Base-by-base conservation (phyloP, 2,797 vertebrate genomes). In the Eremophila alpestris region DNA sequence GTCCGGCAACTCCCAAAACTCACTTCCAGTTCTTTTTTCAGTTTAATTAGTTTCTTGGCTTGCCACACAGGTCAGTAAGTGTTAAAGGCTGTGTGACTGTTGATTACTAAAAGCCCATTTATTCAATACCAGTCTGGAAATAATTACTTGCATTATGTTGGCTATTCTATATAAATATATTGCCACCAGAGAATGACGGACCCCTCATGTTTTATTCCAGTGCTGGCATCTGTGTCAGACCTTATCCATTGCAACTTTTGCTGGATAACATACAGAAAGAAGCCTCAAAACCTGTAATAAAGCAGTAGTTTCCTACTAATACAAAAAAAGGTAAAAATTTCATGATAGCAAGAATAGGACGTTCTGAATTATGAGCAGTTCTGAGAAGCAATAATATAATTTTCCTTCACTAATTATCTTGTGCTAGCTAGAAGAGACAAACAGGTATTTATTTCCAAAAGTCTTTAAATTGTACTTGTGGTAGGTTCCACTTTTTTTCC, bases 1-100 rank as follows among this genome's bases (percentile, higher is more conserved):
- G 71, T 97, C 97, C 90, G 83, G 93, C 89, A 95, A 95, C 92
- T 96, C 96, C 94, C 91, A 89, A 96, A 79, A 88, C 68, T 95
- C 89, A 93, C 94, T 97, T 97, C 95, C 95, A 96, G 83, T 75
- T 78, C 30, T n/a, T 74, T 80, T 73, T 68, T 79, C 29, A 56
- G 74, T 96, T 92, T 90, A 96, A 96, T 96, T 95, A 95, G 74
- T 95, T 90, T 93, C 85, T 95, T 94, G 89, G 78, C 93, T 75
- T 40, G 51, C 67, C 79, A 91, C 70, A 76, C 54, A 95, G 87
- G 83, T 69, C 13, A 7, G 68, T 62, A 92, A 95, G 54, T 83
- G 64, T 93, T 96, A 89, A 92, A 95, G 69, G 64, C 86, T 87
- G 43, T 74, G 29, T 91, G 68, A 54, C 26, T 89, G 64, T 41